phyloP scores from a whole-genome alignment of 2,888 invertebrate genomes.

The Drosophila neonasuta region DNA sequence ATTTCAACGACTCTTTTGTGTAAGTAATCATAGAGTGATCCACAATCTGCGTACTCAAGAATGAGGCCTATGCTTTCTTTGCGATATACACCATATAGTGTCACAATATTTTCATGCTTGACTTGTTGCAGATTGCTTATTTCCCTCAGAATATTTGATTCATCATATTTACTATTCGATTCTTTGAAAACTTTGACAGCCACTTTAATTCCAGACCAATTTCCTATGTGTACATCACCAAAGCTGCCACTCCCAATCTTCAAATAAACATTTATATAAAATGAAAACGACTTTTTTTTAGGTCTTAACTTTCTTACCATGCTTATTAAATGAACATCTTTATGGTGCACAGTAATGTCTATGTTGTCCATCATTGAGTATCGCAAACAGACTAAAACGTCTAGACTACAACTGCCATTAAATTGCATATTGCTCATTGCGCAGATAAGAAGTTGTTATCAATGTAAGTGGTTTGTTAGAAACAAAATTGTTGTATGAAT shows the following conservation, averaged over 20 bases:
- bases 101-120: constrained; percentile 15
- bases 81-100: background rate
- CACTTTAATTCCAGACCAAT: background rate
- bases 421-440: too few relatives aligned
- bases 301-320: too few relatives aligned
- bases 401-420: too few relatives aligned
- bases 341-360: too few relatives aligned
- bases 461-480: too few relatives aligned
- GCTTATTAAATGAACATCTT: too few relatives aligned
- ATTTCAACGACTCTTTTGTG: background rate
- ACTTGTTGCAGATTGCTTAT: background rate
- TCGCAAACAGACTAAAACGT: too few relatives aligned
- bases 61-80: background rate
- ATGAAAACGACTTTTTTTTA: too few relatives aligned
- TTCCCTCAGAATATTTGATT: background rate
- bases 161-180: background rate
- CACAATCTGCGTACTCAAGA: constrained; percentile 1
- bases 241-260: background rate
- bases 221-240: background rate
- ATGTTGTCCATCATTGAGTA: too few relatives aligned
- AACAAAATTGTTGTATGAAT: too few relatives aligned
- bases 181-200: background rate
- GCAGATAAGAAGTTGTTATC: too few relatives aligned
- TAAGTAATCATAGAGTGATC: constrained; percentile 8
- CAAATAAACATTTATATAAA: too few relatives aligned